These are phyloP conservation scores for Aporrectodea caliginosa DNA, from an alignment of 1,140 invertebrate genomes.

Conservation along the genomic window DNA sequence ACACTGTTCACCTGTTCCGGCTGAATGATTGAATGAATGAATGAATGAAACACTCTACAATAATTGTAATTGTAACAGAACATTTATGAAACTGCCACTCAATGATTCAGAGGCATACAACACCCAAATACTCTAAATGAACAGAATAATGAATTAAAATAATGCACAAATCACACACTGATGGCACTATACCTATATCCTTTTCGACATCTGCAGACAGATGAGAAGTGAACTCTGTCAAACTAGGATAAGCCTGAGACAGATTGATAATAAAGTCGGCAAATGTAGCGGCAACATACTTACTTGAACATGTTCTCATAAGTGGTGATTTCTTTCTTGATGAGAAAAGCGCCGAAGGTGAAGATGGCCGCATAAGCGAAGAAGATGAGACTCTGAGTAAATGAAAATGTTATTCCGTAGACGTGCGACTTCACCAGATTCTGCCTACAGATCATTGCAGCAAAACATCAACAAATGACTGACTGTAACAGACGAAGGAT, in stretches of 20 bases:
- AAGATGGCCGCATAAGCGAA: slow-evolving; percentile 61
- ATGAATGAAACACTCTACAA: slow-evolving; percentile 17
- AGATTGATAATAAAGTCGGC: background rate
- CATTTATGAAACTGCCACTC: background rate
- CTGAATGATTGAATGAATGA: too few species aligned
- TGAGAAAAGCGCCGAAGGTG: slow-evolving; percentile 55
- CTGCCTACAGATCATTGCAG: slow-evolving; percentile 10
- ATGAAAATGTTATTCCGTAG: slow-evolving; percentile 36
- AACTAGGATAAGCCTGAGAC: background rate
- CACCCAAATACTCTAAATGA: background rate
- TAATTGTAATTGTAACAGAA: background rate
- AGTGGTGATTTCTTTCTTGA: slow-evolving; percentile 41
- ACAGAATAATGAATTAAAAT: background rate
- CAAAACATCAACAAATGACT: background rate
- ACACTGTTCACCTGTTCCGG: too few species aligned
- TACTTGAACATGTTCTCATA: slow-evolving; percentile 48
- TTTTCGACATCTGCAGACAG: too few species aligned
- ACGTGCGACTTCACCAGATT: slow-evolving; percentile 53
- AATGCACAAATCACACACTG: background rate
- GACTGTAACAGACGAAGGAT: background rate
- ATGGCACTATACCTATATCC: background rate
- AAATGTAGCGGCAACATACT: background rate
- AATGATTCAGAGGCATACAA: background rate
- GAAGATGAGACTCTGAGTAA: slow-evolving; percentile 57
- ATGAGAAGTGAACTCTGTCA: background rate